Conservation (phyloP, 2,797 vertebrate genomes). For the Sandelia bainsii region DNA sequence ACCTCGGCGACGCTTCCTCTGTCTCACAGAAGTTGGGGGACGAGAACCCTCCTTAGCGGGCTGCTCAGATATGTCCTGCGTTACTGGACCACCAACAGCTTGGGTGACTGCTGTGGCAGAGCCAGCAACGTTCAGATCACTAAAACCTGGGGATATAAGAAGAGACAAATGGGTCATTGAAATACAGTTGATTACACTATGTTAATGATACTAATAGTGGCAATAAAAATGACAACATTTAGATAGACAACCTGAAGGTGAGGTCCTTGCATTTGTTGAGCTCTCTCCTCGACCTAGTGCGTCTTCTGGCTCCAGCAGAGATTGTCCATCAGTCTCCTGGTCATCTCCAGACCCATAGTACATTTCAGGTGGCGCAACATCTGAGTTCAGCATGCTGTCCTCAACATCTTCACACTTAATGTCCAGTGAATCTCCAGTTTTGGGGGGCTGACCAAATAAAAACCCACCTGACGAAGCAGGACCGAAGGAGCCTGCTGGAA, state of each 20-base stretch:
- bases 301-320: constrained; percentile 77
- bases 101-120: constrained; percentile 71
- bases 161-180: background rate
- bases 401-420: constrained; percentile 91
- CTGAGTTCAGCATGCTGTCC: constrained; percentile 83
- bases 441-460: constrained; percentile 82
- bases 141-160: constrained; percentile 80
- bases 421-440: constrained; percentile 83
- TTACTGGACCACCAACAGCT: constrained; percentile 48
- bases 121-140: constrained; percentile 82
- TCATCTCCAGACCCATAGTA: constrained; percentile 87
- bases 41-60: constrained; percentile 39
- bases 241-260: constrained; percentile 85
- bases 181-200: background rate
- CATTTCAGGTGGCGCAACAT: constrained; percentile 82
- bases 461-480: constrained; percentile 77
- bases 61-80: constrained; percentile 53
- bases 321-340: constrained; percentile 83
- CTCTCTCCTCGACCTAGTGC: constrained; percentile 81
- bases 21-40: constrained; percentile 49
- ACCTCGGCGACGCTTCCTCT: constrained; percentile 82
- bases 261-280: constrained; percentile 81
- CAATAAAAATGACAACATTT: background rate
- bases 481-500: constrained; percentile 69
- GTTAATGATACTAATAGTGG: background rate